Conservation (phyloP, 2,888 invertebrate species). For the Torymus tubicola region DNA sequence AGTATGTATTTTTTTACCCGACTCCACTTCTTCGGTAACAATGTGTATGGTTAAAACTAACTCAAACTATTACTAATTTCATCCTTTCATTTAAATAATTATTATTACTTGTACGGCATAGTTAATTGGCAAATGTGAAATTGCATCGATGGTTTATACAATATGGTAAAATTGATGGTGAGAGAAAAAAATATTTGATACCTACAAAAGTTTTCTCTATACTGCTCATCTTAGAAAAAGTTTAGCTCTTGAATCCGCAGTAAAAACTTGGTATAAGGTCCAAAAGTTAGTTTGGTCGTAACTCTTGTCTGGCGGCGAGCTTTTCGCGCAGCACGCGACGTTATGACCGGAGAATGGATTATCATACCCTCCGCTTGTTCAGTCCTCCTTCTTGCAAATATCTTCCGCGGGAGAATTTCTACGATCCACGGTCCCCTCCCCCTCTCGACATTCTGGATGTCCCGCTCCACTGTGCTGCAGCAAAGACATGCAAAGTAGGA, state of each 20-base stretch:
- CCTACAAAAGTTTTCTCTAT: not conserved
- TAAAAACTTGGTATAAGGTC: conserved; percentile 26
- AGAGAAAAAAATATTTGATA: not conserved
- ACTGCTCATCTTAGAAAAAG: not conserved
- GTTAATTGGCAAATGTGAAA: too few species aligned
- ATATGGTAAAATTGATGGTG: too few species aligned
- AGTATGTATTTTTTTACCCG: too few species aligned
- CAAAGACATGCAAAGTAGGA: conserved; percentile 60
- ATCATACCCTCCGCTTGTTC: conserved; percentile 65
- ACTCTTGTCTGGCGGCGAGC: conserved; percentile 76
- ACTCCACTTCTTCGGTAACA: too few species aligned
- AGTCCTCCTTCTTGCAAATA: conserved; percentile 45
- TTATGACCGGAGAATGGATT: conserved; percentile 76
- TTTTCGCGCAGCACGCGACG: conserved; percentile 70
- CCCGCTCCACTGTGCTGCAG: not conserved
- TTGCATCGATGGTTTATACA: too few species aligned
- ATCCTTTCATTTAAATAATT: too few species aligned
- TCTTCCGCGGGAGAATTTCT: conserved; percentile 45
- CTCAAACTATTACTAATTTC: too few species aligned
- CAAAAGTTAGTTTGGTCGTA: conserved; percentile 71
- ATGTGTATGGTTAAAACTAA: too few species aligned
- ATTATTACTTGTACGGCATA: too few species aligned
- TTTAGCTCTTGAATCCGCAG: not conserved
- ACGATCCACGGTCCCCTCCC: conserved; percentile 5
- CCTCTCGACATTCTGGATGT: too few species aligned